These are phyloP conservation scores for Hippoglossus stenolepis DNA, from an alignment of 2,113 vertebrate species.

Conservation along the genomic window DNA sequence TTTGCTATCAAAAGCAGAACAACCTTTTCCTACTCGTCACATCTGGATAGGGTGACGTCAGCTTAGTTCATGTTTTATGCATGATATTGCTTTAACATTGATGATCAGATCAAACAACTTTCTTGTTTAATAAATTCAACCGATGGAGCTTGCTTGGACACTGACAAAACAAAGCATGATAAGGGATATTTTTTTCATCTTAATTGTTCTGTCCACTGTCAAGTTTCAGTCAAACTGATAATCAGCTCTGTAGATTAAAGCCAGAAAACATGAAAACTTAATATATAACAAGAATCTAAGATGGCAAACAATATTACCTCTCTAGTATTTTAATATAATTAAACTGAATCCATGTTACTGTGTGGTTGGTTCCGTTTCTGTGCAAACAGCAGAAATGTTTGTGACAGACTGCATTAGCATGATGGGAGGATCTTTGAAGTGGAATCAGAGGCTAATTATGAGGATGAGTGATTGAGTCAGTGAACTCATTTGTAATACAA, in stretches of 20 bases:
- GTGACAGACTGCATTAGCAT: background rate
- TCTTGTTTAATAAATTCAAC: no score
- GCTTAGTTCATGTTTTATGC: no score
- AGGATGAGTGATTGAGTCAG: background rate
- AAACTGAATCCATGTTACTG: background rate
- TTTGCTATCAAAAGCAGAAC: no score
- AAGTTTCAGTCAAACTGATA: background rate
- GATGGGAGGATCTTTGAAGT: background rate
- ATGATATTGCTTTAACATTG: no score
- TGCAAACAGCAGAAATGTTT: background rate
- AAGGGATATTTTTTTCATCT: background rate
- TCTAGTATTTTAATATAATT: constrained; percentile 11
- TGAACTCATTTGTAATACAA: no score
- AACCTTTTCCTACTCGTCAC: no score
- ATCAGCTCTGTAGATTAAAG: background rate
- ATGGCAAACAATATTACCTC: background rate
- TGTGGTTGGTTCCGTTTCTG: background rate
- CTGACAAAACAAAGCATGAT: background rate
- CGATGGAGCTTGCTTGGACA: no score
- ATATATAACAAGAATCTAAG: background rate
- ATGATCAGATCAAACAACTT: no score
- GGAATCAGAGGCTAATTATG: no score
- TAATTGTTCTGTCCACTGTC: constrained; percentile 1
- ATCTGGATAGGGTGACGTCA: no score
- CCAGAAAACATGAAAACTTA: background rate